These are phyloP conservation scores for Cephus nigrinus DNA, from an alignment of 2,888 invertebrate species.

Conservation along the genomic window DNA sequence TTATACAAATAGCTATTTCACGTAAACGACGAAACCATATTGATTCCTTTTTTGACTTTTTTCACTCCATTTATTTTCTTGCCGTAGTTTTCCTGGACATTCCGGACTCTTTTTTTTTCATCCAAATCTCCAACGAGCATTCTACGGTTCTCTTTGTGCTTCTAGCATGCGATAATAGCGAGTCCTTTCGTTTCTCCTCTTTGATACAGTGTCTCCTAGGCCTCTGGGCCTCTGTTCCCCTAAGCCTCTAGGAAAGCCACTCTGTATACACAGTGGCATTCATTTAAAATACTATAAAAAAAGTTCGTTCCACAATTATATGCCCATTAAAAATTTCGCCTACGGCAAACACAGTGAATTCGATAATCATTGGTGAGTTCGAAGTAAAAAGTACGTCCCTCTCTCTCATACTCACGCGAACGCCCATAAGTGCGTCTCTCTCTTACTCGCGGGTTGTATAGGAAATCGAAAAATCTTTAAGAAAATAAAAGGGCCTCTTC, in stretches of 20 bases:
- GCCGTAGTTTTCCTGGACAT: not conserved
- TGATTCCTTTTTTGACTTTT: not conserved
- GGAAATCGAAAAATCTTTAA: not conserved
- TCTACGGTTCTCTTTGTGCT: constrained; percentile 14
- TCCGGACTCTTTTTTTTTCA: constrained; percentile 6
- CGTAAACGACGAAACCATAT: not conserved
- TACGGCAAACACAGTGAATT: not conserved
- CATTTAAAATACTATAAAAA: not conserved
- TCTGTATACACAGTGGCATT: not conserved
- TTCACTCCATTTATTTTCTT: not conserved
- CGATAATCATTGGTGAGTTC: not conserved
- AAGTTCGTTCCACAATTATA: not conserved
- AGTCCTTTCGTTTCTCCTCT: not conserved
- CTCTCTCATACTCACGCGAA: not conserved
- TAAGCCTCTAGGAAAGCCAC: not conserved
- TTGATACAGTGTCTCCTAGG: not conserved
- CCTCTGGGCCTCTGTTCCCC: not conserved
- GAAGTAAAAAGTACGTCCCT: not conserved
- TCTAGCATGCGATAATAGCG: constrained; percentile 12
- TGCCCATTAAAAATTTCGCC: not conserved
- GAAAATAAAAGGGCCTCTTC: not conserved
- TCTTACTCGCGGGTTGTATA: not conserved
- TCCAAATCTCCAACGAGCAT: not conserved
- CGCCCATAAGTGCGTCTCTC: not conserved
- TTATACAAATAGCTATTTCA: not conserved